Evolutionary conservation across 2,888 invertebrate genomes (phyloP), one percentile per base, ranked within the genome.

Genomic region (Caenorhabditis virilis): DNA sequence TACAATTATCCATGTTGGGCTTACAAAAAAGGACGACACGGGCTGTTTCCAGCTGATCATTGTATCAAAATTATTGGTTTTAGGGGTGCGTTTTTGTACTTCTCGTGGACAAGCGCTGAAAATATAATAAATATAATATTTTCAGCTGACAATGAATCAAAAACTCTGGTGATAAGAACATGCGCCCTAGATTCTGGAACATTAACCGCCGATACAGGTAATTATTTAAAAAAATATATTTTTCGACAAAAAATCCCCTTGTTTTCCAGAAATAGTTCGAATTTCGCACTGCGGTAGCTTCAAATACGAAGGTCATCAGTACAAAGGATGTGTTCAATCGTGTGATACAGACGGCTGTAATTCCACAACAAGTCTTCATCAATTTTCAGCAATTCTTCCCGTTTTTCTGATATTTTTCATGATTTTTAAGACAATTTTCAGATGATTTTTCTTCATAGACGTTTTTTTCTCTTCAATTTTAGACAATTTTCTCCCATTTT

Each of bases 241-340:
- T n/a, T n/a, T n/a, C n/a, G n/a, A n/a, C n/a, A n/a, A n/a, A n/a
- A n/a, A n/a, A n/a, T n/a, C n/a, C n/a, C n/a, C n/a, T n/a, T n/a
- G n/a, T n/a, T n/a, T 23, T 74, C 39, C 69, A 75, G 95, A 95
- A 87, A 90, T 95, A 63, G 91, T 95, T 50, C 87, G 95, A 72
- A 93, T 93, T 91, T 93, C 93, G n/a, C 95, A 95, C 85, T 95
- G 95, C 84, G 95, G 95, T 27, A 89, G 91, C 74, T 93, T 95
- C 86, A 91, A 90, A 84, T 94, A 91, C 82, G 77, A 80, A 55
- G 77, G 74, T 23, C 55, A 65, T 46, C 77, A 78, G 42, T 82
- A 78, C 59, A 72, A 74, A 48, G 82, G 81, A 59, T 74, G 75
- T 57, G 72, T 75, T 53, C 75, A 79, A 66, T 65, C 78, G 38